Conservation (phyloP, 2,113 vertebrate species). For the Sinocyclocheilus maitianheensis region DNA sequence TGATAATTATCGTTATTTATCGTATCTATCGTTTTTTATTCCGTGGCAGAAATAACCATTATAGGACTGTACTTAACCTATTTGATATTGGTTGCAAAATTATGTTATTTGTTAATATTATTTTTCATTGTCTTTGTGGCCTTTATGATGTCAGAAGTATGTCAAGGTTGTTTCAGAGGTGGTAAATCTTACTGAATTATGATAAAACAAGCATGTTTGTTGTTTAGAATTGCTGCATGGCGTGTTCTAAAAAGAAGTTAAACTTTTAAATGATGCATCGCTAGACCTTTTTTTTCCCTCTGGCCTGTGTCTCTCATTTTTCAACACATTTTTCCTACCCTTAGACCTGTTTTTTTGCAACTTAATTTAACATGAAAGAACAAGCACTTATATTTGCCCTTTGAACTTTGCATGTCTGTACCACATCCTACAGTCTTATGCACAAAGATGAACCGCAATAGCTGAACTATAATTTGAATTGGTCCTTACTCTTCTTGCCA, state of each 20-base stretch:
- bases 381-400: background rate
- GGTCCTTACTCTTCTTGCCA: background rate
- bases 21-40: too few relatives aligned
- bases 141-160: background rate
- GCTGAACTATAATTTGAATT: conserved; percentile 6
- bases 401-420: conserved; percentile 12
- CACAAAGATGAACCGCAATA: background rate
- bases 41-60: background rate
- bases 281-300: background rate
- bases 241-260: too few relatives aligned
- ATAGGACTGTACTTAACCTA: background rate
- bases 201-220: background rate
- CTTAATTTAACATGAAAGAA: background rate
- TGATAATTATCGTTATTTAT: too few relatives aligned
- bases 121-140: background rate
- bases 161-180: background rate
- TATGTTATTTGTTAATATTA: background rate
- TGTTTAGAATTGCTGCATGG: too few relatives aligned
- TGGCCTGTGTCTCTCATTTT: background rate
- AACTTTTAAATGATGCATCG: too few relatives aligned
- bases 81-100: background rate
- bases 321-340: background rate
- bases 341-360: background rate
- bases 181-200: background rate
- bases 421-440: background rate